phyloP scores from a whole-genome alignment of 2,888 invertebrate genomes.

The Microchrysa polita region DNA sequence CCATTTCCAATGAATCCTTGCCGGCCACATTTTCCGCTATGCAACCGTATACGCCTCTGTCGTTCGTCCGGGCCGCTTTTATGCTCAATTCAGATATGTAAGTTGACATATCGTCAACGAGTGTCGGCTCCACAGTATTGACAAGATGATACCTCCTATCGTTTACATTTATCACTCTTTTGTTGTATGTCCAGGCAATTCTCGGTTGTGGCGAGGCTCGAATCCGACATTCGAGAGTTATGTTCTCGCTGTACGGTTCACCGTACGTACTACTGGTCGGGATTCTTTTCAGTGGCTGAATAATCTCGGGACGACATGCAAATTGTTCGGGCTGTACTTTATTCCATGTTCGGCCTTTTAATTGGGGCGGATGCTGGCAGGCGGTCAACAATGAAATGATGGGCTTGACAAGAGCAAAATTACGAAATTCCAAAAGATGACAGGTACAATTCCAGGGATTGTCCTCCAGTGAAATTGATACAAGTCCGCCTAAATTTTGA shows the following conservation, averaged over 20 bases:
- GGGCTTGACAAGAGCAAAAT: conserved; percentile 78
- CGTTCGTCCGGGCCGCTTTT: conserved; percentile 69
- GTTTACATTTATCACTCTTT: conserved; percentile 65
- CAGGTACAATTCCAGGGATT: conserved; percentile 94
- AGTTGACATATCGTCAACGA: conserved; percentile 60
- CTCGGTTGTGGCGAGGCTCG: conserved; percentile 78
- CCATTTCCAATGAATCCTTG: conserved; percentile 78
- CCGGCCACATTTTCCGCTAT: conserved; percentile 86
- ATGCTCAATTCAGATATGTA: conserved; percentile 70
- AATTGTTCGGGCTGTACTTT: conserved; percentile 77
- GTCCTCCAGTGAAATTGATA: conserved; percentile 77
- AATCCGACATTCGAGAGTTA: conserved; percentile 78
- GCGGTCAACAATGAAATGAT: conserved; percentile 79
- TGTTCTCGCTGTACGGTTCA: conserved; percentile 72
- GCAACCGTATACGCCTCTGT: conserved; percentile 80
- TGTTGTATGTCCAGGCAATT: conserved; percentile 75
- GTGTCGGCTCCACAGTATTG: conserved; percentile 58
- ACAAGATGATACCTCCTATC: conserved; percentile 59
- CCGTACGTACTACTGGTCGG: conserved; percentile 63
- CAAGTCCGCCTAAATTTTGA: conserved; percentile 72
- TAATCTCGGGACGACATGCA: conserved; percentile 82
- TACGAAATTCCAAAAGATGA: conserved; percentile 79
- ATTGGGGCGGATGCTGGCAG: conserved; percentile 75
- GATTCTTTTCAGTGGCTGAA: conserved; percentile 65
- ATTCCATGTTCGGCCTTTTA: conserved; percentile 78